Evolutionary conservation across 1,140 invertebrate species (phyloP), one percentile per base, ranked within the genome.

Genomic region (Eueides isabella): DNA sequence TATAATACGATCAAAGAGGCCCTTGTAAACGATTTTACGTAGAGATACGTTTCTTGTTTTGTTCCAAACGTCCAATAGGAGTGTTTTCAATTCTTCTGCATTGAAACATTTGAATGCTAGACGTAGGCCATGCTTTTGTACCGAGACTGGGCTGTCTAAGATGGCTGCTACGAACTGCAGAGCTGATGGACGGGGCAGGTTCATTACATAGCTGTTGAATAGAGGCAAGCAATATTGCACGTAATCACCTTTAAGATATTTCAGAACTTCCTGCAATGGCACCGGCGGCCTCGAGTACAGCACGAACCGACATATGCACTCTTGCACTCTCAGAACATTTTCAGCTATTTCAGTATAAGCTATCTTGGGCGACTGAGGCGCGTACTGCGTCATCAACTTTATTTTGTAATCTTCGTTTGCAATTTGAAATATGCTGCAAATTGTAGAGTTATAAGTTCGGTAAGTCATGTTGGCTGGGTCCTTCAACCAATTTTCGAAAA

Each of bases 231-330:
- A 85, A 62, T 65, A 86, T 1, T 75, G 78, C 5, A 88, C 74
- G 73, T 90, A 91, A 68, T 90, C 88, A 1, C 87, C 86, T 75
- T 82, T 84, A n/a, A 89, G 68, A 63, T 87, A 91, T 61, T 80
- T 71, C 2, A 83, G 61, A 12, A 83, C 67, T 55, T 55, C 67
- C 48, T 77, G 14, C 14, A 89, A 68, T 11, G 88, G 84, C 3
- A 91, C 69, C 4, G 85, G 83, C 23, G 89, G 88, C 11, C 89
- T 76, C 31, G 86, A 85, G 23, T 83, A 85, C 62, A 80, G 78
- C 11, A 79, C 77, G 61, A 78, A 80, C 0, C 76, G 74, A 76
- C 88, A 90, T 73, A 91, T 88, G 26, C 72, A 72, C 74, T 84
- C 70, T 76, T 86, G 88, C 33, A 84, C 84, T 33, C 35, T 44